A percentile compares a stretch with the other conserved stretches of the same genome.
phyloP scores from a whole-genome alignment of 2,113 vertebrate species.

The Callithrix jacchus region DNA sequence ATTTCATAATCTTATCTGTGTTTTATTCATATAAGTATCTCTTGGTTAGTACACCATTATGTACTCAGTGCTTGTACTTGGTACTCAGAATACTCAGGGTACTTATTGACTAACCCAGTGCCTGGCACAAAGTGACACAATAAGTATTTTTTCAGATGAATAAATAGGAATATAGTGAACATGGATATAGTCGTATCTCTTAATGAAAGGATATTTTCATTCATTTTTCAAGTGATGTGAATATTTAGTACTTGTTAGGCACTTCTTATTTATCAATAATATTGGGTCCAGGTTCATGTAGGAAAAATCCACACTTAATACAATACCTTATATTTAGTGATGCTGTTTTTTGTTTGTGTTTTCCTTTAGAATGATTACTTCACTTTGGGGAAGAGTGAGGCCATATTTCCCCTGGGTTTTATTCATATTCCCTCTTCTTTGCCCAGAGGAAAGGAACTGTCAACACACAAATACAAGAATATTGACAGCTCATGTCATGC shows the following conservation, averaged over 20 bases:
- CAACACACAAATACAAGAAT: background rate
- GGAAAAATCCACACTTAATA: background rate
- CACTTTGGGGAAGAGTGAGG: background rate
- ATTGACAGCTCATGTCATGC: background rate
- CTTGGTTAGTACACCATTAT: background rate
- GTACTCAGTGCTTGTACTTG: background rate
- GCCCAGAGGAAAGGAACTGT: background rate
- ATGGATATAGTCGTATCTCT: background rate
- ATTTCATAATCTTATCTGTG: background rate
- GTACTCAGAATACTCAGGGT: background rate
- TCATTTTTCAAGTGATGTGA: background rate
- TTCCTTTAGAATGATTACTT: conserved; percentile 2
- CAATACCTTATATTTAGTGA: background rate
- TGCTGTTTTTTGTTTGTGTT: background rate
- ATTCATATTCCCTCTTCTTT: background rate
- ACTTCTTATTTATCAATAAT: background rate
- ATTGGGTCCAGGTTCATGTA: background rate
- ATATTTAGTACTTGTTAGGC: background rate
- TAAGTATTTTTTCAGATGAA: background rate
- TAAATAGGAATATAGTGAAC: background rate
- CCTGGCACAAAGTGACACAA: background rate
- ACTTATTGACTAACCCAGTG: background rate
- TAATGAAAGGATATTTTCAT: background rate
- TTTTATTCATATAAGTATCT: background rate
- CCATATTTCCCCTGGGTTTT: background rate